Percentiles rank a stretch among this genome's conserved stretches.
Evolutionary conservation across 2,888 invertebrate genomes (phyloP).

Genomic region (Caenorhabditis sp.): DNA sequence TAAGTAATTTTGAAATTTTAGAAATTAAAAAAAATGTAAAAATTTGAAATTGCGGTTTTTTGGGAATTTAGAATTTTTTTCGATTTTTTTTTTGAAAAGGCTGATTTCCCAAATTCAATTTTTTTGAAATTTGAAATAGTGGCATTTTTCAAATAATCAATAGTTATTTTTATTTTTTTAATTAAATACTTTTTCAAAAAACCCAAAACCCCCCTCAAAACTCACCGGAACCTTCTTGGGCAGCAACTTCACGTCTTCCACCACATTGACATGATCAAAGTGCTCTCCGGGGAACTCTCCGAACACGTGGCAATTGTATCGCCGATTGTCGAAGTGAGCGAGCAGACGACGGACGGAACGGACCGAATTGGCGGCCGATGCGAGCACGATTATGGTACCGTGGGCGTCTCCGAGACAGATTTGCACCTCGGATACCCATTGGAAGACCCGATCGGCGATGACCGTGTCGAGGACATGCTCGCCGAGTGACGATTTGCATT

Average conservation of each 20-base stretch:
- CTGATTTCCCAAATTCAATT: too few species aligned
- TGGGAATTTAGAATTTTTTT: too few species aligned
- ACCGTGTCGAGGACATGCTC: slow-evolving; percentile 39
- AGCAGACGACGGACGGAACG: slow-evolving; percentile 50
- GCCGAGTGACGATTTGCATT: slow-evolving; percentile 36
- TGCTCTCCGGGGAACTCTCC: slow-evolving; percentile 62
- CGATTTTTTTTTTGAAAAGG: too few species aligned
- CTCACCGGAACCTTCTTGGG: slow-evolving; percentile 50
- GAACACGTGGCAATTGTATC: slow-evolving; percentile 59
- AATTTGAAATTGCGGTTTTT: too few species aligned
- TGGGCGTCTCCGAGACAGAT: slow-evolving; percentile 33
- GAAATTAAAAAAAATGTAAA: too few species aligned
- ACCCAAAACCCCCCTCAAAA: neutral
- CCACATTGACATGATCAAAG: slow-evolving; percentile 58
- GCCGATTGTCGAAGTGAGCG: slow-evolving; percentile 60
- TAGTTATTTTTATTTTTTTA: too few species aligned
- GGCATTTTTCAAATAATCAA: too few species aligned
- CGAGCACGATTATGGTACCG: slow-evolving; percentile 46
- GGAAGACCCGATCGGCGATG: slow-evolving; percentile 50
- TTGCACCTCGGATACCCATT: slow-evolving; percentile 49
- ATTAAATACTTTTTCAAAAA: too few species aligned
- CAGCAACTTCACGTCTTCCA: slow-evolving; percentile 36
- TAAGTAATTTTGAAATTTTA: too few species aligned
- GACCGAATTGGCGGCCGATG: slow-evolving; percentile 56
- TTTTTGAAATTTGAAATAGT: too few species aligned